These are phyloP conservation scores for Cairina moschata DNA, from an alignment of 2,113 vertebrate genomes.

Conservation along the genomic window DNA sequence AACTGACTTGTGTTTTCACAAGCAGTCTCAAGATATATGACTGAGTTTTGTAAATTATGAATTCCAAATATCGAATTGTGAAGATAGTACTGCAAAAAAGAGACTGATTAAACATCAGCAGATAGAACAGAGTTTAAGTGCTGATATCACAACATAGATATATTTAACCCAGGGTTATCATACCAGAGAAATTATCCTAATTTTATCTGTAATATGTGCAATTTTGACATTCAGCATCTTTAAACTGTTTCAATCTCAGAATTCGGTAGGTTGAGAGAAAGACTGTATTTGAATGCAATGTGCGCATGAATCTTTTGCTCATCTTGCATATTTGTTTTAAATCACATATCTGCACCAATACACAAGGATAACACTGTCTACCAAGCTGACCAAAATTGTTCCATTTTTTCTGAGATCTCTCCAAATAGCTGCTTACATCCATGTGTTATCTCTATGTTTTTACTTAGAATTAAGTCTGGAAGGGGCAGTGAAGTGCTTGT, in stretches of 20 bases:
- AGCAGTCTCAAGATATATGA: neutral
- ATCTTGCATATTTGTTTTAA: neutral
- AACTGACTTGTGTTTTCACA: neutral
- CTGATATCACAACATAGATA: neutral
- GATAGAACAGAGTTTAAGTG: too few species aligned
- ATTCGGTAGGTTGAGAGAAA: neutral
- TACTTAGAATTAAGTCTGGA: neutral
- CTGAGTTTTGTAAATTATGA: neutral
- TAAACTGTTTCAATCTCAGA: neutral
- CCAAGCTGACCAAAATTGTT: neutral
- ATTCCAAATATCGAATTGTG: neutral
- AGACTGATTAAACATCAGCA: neutral
- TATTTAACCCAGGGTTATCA: neutral
- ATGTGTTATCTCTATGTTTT: neutral
- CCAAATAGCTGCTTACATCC: neutral
- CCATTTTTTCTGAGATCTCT: neutral
- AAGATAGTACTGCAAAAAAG: neutral
- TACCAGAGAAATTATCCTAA: neutral
- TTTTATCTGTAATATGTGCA: neutral
- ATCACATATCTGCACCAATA: neutral
- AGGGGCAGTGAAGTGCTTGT: neutral
- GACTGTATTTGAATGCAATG: neutral
- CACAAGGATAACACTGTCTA: neutral
- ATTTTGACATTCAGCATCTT: neutral
- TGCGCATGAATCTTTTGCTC: neutral